These are phyloP conservation scores for Macrochelys suwanniensis DNA, from an alignment of 2,797 vertebrate species.

Conservation along the genomic window DNA sequence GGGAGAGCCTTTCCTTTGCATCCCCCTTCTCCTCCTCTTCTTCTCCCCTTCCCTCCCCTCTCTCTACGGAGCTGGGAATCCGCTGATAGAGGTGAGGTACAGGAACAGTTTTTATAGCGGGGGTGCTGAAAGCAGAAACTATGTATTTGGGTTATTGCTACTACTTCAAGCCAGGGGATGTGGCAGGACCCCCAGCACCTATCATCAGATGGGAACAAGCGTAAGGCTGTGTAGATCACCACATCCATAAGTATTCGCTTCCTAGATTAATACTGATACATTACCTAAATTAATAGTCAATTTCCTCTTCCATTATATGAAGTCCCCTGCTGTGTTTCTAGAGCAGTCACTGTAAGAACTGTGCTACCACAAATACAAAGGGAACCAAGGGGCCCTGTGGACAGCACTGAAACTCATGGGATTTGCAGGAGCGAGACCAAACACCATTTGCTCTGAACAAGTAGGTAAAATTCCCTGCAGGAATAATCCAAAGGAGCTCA, in stretches of 20 bases:
- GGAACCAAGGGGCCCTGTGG: neutral
- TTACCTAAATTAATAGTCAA: neutral
- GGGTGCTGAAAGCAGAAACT: too few species aligned
- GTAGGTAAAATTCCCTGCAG: neutral
- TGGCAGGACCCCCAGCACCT: too few species aligned
- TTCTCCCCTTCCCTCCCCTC: neutral
- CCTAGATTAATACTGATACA: accelerated
- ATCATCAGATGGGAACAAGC: neutral
- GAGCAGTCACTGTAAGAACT: neutral
- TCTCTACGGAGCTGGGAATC: neutral
- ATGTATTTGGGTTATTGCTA: too few species aligned
- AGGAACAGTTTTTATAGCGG: too few species aligned
- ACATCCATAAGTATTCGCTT: neutral
- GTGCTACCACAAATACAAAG: accelerated
- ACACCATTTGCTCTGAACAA: neutral
- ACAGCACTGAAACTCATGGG: neutral
- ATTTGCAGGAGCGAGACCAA: neutral
- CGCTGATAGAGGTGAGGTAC: neutral
- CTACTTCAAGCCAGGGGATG: too few species aligned
- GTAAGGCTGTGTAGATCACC: neutral
- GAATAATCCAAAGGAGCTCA: neutral
- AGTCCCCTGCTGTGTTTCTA: neutral
- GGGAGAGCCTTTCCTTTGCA: neutral
- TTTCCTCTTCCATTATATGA: neutral
- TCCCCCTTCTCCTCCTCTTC: neutral